Evolutionary conservation across 1,140 invertebrate genomes (phyloP).

Genomic region (Steinernema feltiae): DNA sequence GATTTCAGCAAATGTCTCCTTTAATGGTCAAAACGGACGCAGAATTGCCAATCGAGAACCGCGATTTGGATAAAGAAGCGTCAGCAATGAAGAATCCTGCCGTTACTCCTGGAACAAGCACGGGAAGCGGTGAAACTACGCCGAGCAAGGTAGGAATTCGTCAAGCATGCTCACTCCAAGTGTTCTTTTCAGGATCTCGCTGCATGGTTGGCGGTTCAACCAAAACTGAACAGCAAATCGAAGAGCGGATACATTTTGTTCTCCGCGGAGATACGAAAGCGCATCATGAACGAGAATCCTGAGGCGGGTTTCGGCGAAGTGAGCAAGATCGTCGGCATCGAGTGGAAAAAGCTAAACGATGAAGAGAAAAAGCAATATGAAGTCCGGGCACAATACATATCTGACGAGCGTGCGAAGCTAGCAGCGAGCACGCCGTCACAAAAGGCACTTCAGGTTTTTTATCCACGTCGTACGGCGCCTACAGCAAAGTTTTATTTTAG

Average conservation of each 20-base stretch:
- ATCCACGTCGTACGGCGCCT: neutral
- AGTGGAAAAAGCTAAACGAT: conserved; percentile 84
- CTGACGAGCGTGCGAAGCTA: conserved; percentile 60
- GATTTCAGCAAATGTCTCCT: conserved; percentile 64
- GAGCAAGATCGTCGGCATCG: conserved; percentile 87
- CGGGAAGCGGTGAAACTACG: conserved; percentile 56
- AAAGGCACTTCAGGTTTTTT: conserved; percentile 40
- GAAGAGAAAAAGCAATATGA: conserved; percentile 87
- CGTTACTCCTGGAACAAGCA: conserved; percentile 50
- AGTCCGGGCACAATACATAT: conserved; percentile 76
- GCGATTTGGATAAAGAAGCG: conserved; percentile 59
- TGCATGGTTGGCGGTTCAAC: conserved; percentile 47
- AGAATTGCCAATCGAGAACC: conserved; percentile 67
- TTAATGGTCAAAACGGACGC: conserved; percentile 60
- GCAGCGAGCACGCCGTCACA: conserved; percentile 33
- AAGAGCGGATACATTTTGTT: conserved; percentile 96
- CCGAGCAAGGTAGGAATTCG: conserved; percentile 20
- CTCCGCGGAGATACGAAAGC: conserved; percentile 85
- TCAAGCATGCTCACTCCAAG: neutral
- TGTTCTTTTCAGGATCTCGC: conserved; percentile 28
- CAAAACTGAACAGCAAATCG: conserved; percentile 61
- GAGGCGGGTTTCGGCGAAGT: conserved; percentile 93
- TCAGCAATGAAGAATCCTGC: conserved; percentile 61
- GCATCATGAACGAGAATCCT: conserved; percentile 80
- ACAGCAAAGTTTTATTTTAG: conserved; percentile 38